Evolutionary conservation across 2,888 invertebrate species (phyloP).

Genomic region (Julus scandinavius): DNA sequence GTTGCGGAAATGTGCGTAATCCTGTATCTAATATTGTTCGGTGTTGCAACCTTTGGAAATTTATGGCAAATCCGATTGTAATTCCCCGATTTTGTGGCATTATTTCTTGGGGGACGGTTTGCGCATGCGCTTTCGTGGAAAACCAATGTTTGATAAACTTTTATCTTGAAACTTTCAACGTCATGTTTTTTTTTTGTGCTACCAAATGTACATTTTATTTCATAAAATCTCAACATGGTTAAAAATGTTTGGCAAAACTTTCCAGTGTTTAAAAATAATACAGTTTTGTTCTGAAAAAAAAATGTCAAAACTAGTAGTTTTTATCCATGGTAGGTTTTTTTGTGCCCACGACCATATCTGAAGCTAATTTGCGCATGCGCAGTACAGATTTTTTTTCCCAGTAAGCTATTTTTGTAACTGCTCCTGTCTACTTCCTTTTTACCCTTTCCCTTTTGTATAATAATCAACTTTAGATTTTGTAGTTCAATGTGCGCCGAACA

Average conservation of each 20-base stretch:
- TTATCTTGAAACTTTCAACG: no score
- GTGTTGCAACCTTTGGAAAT: conserved; percentile 33
- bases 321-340: not conserved
- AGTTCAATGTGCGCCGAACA: not conserved
- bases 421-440: not conserved
- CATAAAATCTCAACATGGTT: no score
- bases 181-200: no score
- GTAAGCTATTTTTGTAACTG: not conserved
- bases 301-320: no score
- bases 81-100: conserved; percentile 22
- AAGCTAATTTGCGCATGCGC: not conserved
- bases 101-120: not conserved
- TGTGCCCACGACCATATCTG: not conserved
- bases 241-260: no score
- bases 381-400: not conserved
- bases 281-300: no score
- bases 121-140: not conserved
- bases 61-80: conserved; percentile 45
- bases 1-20: conserved; percentile 24
- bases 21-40: conserved; percentile 29
- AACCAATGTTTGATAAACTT: not conserved
- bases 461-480: conserved; percentile 16
- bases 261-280: no score
- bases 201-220: no score
- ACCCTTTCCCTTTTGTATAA: not conserved